Evolutionary conservation across 2,113 vertebrate species (phyloP).

Genomic region (Fukomys damarensis): DNA sequence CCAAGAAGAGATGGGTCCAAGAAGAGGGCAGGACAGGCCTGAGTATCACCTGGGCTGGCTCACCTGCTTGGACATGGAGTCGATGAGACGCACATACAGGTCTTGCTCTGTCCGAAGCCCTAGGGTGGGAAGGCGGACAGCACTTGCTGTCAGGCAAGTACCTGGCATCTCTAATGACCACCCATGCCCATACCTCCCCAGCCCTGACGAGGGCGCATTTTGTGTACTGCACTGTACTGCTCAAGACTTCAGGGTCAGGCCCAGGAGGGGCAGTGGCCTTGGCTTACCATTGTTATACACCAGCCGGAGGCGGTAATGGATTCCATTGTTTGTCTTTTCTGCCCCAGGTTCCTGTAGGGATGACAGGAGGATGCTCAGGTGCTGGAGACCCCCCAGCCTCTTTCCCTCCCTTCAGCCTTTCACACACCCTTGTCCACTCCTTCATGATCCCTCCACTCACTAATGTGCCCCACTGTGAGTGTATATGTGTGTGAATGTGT

Average conservation of each 20-base stretch:
- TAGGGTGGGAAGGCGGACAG: conserved; percentile 62
- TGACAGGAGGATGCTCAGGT: neutral
- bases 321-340: conserved; percentile 97
- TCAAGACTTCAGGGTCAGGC: neutral
- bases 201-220: neutral
- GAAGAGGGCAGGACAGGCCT: neutral
- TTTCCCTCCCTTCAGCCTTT: neutral
- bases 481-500: neutral
- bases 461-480: neutral
- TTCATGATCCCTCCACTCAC: neutral
- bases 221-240: too few relatives aligned
- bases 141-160: neutral
- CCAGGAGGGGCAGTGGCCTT: neutral
- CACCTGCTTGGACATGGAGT: conserved; percentile 98
- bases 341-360: conserved; percentile 86
- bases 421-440: neutral
- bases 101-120: conserved; percentile 95
- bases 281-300: conserved; percentile 96
- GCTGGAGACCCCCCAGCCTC: neutral
- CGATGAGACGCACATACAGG: conserved; percentile 93
- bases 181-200: neutral
- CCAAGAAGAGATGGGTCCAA: neutral
- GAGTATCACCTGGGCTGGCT: conserved; percentile 47
- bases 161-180: neutral
- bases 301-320: conserved; percentile 95